Evolutionary conservation across 2,113 vertebrate genomes (phyloP).

Genomic region (Hylia prasina): DNA sequence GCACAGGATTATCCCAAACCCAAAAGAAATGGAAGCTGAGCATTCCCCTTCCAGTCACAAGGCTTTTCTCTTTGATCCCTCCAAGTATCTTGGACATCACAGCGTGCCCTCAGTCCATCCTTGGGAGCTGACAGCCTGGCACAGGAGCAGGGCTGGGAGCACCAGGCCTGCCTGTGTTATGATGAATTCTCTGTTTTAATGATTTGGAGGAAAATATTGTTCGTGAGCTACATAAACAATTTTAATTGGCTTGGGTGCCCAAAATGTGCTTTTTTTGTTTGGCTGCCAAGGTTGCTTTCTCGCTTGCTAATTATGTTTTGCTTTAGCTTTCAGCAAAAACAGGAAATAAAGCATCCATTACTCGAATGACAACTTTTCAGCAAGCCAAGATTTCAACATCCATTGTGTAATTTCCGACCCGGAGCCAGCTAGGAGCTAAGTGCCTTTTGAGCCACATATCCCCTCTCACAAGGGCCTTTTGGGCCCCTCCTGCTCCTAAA

Average conservation of each 20-base stretch:
- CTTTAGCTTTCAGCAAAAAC: conserved; percentile 78
- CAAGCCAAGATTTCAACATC: conserved; percentile 79
- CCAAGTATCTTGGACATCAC: not conserved
- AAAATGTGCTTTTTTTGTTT: conserved; percentile 79
- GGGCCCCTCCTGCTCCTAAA: not conserved
- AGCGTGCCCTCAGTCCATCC: not conserved
- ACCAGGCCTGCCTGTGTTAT: conserved; percentile 1
- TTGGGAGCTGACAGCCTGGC: not conserved
- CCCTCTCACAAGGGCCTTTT: not conserved
- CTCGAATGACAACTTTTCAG: conserved; percentile 78
- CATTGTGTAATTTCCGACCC: conserved; percentile 80
- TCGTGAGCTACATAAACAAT: conserved; percentile 74
- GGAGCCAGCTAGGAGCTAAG: conserved; percentile 66
- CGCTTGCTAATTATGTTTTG: conserved; percentile 75
- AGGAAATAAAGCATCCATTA: conserved; percentile 83
- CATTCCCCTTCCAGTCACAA: not conserved
- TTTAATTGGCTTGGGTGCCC: conserved; percentile 74
- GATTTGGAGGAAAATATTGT: conserved; percentile 73
- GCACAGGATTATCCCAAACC: not conserved
- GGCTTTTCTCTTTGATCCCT: not conserved
- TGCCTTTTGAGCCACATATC: conserved; percentile 41
- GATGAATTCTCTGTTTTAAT: conserved; percentile 59
- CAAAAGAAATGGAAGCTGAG: not conserved
- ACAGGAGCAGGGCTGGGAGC: not conserved
- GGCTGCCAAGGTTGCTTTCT: conserved; percentile 75